Conservation (phyloP, 2,113 vertebrate genomes). For the Xyliphius kryptos region DNA sequence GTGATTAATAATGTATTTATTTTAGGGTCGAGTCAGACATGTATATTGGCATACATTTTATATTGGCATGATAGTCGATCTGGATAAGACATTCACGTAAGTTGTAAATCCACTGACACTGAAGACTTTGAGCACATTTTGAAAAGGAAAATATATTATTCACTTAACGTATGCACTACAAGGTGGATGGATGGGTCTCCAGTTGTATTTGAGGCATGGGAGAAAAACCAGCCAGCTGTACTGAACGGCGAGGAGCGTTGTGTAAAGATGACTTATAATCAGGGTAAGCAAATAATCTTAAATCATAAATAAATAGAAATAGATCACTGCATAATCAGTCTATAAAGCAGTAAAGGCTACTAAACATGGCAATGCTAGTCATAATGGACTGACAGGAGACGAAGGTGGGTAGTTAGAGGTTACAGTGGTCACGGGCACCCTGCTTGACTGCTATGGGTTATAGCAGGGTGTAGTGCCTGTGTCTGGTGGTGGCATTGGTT, state of each 20-base stretch:
- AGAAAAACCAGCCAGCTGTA: conserved; percentile 77
- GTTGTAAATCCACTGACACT: conserved; percentile 40
- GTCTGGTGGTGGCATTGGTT: too few species aligned
- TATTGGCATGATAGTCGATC: conserved; percentile 78
- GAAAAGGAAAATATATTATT: conserved; percentile 9
- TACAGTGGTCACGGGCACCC: too few species aligned
- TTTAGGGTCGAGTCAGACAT: too few species aligned
- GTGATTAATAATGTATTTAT: conserved; percentile 48
- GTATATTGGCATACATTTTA: too few species aligned
- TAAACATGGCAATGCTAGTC: not conserved
- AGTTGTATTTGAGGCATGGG: conserved; percentile 74
- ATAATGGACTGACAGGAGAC: too few species aligned
- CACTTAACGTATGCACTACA: not conserved
- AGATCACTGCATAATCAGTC: not conserved
- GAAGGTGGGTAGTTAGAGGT: too few species aligned
- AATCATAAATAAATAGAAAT: not conserved
- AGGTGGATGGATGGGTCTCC: conserved; percentile 86
- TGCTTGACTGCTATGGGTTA: too few species aligned
- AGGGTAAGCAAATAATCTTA: conserved; percentile 68
- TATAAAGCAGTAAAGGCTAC: not conserved
- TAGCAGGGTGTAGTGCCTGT: too few species aligned
- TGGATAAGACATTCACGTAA: conserved; percentile 78
- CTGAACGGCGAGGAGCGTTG: conserved; percentile 81
- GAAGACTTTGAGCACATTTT: not conserved
- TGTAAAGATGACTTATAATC: conserved; percentile 67